Percentiles rank a stretch among this genome's conserved stretches.
phyloP scores from a whole-genome alignment of 2,888 invertebrate genomes.

The Bembecia ichneumoniformis region DNA sequence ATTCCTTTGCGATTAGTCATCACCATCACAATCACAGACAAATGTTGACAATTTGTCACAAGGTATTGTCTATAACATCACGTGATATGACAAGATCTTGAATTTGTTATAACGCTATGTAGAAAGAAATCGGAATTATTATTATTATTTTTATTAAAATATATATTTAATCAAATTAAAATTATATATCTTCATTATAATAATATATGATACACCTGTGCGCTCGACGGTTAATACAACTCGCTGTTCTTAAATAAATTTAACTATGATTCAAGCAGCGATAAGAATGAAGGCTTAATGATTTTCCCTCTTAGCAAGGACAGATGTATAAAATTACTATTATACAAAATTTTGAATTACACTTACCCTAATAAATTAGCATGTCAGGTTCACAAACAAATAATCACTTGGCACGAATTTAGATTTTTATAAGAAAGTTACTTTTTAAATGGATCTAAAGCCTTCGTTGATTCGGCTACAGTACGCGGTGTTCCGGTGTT shows the following conservation, averaged over 20 bases:
- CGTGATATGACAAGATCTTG: constrained; percentile 4
- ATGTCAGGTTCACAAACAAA: not conserved
- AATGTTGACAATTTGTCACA: constrained; percentile 20
- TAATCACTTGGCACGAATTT: not conserved
- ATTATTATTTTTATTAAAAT: not conserved
- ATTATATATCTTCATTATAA: not conserved
- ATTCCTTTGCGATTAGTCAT: constrained; percentile 23
- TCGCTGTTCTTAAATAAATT: constrained; percentile 3
- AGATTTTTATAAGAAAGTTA: constrained; percentile 25
- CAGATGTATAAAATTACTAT: constrained; percentile 16
- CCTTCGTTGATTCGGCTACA: constrained; percentile 53
- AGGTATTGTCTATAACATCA: constrained; percentile 5
- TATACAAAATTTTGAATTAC: constrained; percentile 1
- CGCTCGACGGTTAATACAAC: not conserved
- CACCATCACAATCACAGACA: no score
- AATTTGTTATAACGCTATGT: not conserved
- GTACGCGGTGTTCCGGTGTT: constrained; percentile 54
- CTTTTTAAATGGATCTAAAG: constrained; percentile 60
- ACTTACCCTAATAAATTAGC: constrained; percentile 17
- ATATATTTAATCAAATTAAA: not conserved
- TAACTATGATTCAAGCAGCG: constrained; percentile 9
- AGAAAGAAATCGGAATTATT: not conserved
- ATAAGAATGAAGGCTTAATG: constrained; percentile 11
- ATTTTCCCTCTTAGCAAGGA: constrained; percentile 6
- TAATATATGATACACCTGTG: not conserved